Percentiles rank a stretch among this genome's conserved stretches.
Conservation (phyloP, 2,888 invertebrate genomes). For the Colletes collaris region DNA sequence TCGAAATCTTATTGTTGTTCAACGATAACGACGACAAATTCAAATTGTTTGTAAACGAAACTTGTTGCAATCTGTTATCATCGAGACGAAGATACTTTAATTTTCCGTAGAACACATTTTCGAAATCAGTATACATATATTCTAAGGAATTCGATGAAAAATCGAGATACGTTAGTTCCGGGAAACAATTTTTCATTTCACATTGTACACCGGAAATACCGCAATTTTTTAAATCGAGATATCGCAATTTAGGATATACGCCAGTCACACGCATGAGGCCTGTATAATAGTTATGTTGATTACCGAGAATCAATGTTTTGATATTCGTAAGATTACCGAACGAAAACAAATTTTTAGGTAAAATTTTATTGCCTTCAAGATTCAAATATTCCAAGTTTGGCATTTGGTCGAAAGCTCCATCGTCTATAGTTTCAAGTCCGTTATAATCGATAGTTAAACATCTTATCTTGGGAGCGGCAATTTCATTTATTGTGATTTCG, state of each 20-base stretch:
- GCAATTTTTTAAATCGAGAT: not conserved
- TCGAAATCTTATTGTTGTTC: not conserved
- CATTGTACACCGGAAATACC: accelerated
- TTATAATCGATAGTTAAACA: not conserved
- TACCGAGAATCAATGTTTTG: not conserved
- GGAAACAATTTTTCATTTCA: not conserved
- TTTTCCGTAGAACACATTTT: no score
- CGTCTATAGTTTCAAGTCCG: accelerated
- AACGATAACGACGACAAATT: slow-evolving; percentile 15
- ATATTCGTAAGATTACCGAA: slow-evolving; percentile 30
- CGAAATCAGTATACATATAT: no score
- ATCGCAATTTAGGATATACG: slow-evolving; percentile 10
- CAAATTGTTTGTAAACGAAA: accelerated
- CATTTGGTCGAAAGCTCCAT: slow-evolving; percentile 15
- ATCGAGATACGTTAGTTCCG: slow-evolving; percentile 38
- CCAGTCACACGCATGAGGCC: accelerated
- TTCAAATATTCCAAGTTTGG: slow-evolving; percentile 29
- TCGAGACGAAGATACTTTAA: slow-evolving; percentile 26
- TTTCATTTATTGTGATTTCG: accelerated
- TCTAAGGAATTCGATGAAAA: slow-evolving; percentile 1
- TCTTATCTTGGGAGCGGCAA: slow-evolving; percentile 1
- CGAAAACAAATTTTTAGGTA: accelerated
- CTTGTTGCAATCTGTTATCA: accelerated
- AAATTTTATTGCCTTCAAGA: not conserved
- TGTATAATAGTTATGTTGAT: accelerated